Conservation (phyloP, 2,797 vertebrate species). For the Enteromius viviparus region DNA sequence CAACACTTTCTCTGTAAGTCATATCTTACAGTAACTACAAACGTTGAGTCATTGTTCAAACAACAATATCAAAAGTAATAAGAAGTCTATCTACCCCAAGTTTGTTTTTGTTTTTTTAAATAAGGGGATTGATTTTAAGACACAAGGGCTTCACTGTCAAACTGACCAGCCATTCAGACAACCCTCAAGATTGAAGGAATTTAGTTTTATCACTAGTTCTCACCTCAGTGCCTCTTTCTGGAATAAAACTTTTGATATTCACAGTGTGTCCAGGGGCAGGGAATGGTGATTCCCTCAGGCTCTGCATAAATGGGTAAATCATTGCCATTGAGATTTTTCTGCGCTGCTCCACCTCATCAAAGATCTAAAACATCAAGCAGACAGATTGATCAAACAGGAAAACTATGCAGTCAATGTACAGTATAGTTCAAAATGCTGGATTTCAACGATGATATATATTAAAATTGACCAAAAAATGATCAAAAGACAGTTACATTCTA, state of each 20-base stretch:
- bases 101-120: neutral
- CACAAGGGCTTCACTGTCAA: neutral
- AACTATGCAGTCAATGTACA: neutral
- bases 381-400: neutral
- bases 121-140: neutral
- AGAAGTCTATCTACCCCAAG: neutral
- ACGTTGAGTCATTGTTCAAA: neutral
- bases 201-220: neutral
- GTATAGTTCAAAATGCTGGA: neutral
- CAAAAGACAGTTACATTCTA: neutral
- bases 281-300: conserved; percentile 88
- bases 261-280: conserved; percentile 92
- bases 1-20: neutral
- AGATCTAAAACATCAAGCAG: conserved; percentile 77
- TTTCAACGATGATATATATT: neutral
- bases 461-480: neutral
- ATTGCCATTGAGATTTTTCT: conserved; percentile 92
- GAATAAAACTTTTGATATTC: conserved; percentile 96
- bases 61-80: neutral
- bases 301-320: conserved; percentile 98
- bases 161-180: neutral
- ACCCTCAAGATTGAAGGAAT: neutral
- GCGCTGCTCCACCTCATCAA: conserved; percentile 95
- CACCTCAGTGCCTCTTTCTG: conserved; percentile 90
- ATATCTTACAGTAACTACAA: neutral